phyloP scores from a whole-genome alignment of 1,140 invertebrate species.

The Atta colombica region DNA sequence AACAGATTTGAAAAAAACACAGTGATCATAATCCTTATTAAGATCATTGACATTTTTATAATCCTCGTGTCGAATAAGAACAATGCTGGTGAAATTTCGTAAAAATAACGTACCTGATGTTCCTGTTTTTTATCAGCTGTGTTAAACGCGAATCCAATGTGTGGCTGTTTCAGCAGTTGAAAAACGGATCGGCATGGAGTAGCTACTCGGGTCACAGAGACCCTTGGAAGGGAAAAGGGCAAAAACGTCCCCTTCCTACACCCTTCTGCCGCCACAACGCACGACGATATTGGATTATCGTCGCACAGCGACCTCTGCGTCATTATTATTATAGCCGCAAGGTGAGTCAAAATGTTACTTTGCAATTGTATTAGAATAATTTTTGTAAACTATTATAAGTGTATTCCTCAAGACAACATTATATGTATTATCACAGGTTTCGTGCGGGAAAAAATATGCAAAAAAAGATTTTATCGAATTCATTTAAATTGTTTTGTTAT shows the following conservation, averaged over 20 bases:
- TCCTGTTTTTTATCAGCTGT: slow-evolving; percentile 76
- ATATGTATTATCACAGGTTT: neutral
- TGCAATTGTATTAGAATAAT: slow-evolving; percentile 19
- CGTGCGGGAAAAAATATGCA: neutral
- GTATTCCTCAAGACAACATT: neutral
- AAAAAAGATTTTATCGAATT: neutral
- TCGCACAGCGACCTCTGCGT: slow-evolving; percentile 81
- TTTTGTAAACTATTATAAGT: neutral
- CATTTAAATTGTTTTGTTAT: neutral
- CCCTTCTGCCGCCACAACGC: slow-evolving; percentile 66
- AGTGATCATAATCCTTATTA: neutral
- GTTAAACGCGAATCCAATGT: slow-evolving; percentile 78
- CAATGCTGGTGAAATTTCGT: slow-evolving; percentile 43
- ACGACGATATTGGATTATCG: slow-evolving; percentile 64
- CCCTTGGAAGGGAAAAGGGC: slow-evolving; percentile 83
- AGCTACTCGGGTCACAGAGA: slow-evolving; percentile 75
- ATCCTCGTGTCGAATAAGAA: neutral
- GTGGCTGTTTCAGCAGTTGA: slow-evolving; percentile 84
- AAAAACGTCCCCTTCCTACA: slow-evolving; percentile 73
- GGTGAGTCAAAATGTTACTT: slow-evolving; percentile 78
- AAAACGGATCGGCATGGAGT: slow-evolving; percentile 84
- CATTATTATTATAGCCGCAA: slow-evolving; percentile 83
- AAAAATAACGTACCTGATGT: slow-evolving; percentile 39
- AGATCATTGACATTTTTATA: neutral
- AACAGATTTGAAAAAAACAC: slow-evolving; percentile 7